Percentiles rank a stretch among this genome's conserved stretches.
Conservation (phyloP, 2,888 invertebrate genomes). For the Eilema caniola region DNA sequence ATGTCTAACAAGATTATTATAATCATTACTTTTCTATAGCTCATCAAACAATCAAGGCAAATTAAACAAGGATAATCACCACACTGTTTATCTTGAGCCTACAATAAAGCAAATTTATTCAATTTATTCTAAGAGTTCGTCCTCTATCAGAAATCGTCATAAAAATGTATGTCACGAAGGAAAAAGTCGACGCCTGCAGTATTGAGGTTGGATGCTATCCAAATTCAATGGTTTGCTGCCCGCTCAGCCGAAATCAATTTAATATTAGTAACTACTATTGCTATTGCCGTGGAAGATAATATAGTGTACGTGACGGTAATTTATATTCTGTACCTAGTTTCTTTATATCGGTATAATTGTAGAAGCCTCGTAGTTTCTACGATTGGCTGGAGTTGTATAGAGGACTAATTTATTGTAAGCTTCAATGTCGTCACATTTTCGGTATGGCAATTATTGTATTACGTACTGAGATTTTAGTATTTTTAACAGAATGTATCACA, state of each 20-base stretch:
- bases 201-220: conserved; percentile 60
- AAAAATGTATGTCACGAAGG: conserved; percentile 57
- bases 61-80: conserved; percentile 19
- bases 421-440: neutral
- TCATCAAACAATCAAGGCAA: conserved; percentile 1
- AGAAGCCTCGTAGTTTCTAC: neutral
- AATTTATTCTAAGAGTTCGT: conserved; percentile 47
- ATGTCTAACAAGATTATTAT: no score
- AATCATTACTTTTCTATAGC: no score
- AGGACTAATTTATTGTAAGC: neutral
- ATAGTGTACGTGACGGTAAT: conserved; percentile 41
- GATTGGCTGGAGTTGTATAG: neutral
- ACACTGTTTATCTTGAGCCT: conserved; percentile 10
- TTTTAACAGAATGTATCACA: no score
- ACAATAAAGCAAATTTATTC: conserved; percentile 24
- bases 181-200: conserved; percentile 52
- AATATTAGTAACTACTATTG: conserved; percentile 54
- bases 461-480: neutral
- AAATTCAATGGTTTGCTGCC: conserved; percentile 51
- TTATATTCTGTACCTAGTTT: neutral
- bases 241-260: conserved; percentile 65
- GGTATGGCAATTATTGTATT: neutral
- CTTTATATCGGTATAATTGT: conserved; percentile 24
- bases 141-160: conserved; percentile 45
- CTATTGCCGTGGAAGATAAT: conserved; percentile 52